These are phyloP conservation scores for mouse (Mus musculus) DNA, from an alignment of 2,113 vertebrate genomes.

Conservation along the genomic window GRCm39 chr14:79986001-79986500, in stretches of 20 bases:
- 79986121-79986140: conserved; percentile 57
- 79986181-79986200: conserved; percentile 66
- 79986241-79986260: conserved; percentile 59
- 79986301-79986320: conserved; percentile 77
- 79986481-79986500: background rate
- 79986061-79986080: conserved; percentile 43
- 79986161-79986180: conserved; percentile 49
- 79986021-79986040: background rate
- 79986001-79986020: background rate
- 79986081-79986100: conserved; percentile 18
- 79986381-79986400: conserved; percentile 66
- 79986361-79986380: conserved; percentile 77
- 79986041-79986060: background rate
- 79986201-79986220: background rate
- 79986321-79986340: conserved; percentile 68
- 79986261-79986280: conserved; percentile 53
- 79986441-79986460: conserved; percentile 42
- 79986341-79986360: conserved; percentile 76
- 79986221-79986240: conserved; percentile 66
- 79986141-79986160: conserved; percentile 24
- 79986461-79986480: background rate
- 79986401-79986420: conserved; percentile 63
- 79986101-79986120: conserved; percentile 34
- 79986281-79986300: conserved; percentile 70
- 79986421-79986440: conserved; percentile 57